phyloP scores from a whole-genome alignment of 53 echinoderm and acorn worm genomes.

The Holothuria leucospilota region DNA sequence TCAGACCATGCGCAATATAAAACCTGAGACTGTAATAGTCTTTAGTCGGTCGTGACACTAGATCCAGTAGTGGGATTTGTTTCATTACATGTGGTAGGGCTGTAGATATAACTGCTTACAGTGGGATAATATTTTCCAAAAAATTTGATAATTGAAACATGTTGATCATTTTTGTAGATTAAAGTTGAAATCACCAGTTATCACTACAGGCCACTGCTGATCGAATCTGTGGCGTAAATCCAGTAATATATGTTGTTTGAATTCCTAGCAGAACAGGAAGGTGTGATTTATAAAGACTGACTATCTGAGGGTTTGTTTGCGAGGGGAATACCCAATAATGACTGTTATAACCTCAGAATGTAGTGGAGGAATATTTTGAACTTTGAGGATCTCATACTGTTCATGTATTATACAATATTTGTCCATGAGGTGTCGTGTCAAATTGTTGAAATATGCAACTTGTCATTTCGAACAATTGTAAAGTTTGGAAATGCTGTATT shows the following conservation, averaged over 20 bases:
- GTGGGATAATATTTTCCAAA: background rate
- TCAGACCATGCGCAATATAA: slow-evolving; percentile 26
- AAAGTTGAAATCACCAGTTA: slow-evolving; percentile 53
- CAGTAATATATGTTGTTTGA: background rate
- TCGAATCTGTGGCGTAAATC: slow-evolving; percentile 22
- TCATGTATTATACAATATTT: slow-evolving; percentile 35
- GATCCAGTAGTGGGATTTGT: background rate
- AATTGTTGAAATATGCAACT: background rate
- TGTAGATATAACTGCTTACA: background rate
- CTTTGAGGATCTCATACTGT: background rate
- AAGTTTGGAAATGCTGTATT: slow-evolving; percentile 12
- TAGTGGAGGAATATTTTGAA: background rate
- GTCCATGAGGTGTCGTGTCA: slow-evolving; percentile 39
- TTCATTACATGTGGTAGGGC: background rate
- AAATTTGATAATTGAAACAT: background rate
- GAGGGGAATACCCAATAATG: background rate
- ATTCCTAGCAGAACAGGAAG: background rate
- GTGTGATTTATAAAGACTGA: background rate
- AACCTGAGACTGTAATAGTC: background rate
- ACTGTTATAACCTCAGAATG: background rate
- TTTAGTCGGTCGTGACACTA: background rate
- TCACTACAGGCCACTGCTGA: background rate
- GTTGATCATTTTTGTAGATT: slow-evolving; percentile 5
- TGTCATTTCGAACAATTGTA: slow-evolving; percentile 6
- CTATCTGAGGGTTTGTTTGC: background rate